phyloP scores from a whole-genome alignment of 2,797 vertebrate species.

The Antrozous pallidus region DNA sequence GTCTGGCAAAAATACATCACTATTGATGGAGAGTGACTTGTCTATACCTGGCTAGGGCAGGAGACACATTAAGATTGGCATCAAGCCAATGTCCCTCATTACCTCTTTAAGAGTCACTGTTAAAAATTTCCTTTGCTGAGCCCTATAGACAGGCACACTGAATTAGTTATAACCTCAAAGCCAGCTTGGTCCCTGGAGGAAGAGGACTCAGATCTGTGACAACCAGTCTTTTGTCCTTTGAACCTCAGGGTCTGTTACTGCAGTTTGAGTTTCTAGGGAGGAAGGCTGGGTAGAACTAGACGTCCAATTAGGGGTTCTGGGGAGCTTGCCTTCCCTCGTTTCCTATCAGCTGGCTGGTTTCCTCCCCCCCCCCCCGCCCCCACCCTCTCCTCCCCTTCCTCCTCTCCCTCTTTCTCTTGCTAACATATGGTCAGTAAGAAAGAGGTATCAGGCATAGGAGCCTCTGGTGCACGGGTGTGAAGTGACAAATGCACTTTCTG shows the following conservation, averaged over 20 bases:
- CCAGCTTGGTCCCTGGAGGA: not conserved
- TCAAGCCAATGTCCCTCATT: not conserved
- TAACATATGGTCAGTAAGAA: not conserved
- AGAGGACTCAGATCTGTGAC: not conserved
- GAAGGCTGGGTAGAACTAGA: not conserved
- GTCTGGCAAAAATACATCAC: not conserved
- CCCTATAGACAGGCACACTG: not conserved
- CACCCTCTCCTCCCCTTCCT: rapidly evolving
- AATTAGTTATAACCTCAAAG: not conserved
- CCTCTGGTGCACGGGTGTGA: not conserved
- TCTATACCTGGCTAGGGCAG: not conserved
- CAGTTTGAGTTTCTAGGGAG: not conserved
- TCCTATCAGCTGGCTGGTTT: not conserved
- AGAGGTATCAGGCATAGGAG: not conserved
- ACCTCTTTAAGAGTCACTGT: not conserved
- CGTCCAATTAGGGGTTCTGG: not conserved
- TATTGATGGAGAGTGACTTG: not conserved
- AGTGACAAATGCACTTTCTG: not conserved
- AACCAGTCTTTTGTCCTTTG: not conserved
- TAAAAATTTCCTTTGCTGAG: not conserved
- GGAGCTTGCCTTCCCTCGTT: not conserved
- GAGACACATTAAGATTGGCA: not conserved
- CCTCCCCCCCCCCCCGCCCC: rapidly evolving
- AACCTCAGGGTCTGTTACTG: not conserved
- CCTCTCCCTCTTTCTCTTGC: not conserved